Percentiles rank a stretch among this genome's conserved stretches.
Evolutionary conservation across 2,797 vertebrate species (phyloP).

Genomic region (Hypotaenidia okinawae): DNA sequence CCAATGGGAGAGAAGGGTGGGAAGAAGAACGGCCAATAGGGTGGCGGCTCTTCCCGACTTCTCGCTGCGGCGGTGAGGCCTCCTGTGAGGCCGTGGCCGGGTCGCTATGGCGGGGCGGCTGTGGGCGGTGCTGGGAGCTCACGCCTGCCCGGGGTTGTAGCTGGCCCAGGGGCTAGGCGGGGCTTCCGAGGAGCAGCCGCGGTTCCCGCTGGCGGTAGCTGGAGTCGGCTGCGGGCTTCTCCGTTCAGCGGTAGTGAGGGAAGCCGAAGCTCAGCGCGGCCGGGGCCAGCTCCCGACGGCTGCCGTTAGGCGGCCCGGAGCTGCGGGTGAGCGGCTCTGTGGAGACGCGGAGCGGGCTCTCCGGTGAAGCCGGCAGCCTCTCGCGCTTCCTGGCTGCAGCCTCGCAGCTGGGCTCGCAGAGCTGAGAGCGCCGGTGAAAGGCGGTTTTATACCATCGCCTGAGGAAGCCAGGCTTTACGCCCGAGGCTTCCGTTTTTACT

Average conservation of each 20-base stretch:
- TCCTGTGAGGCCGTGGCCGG: fast-evolving
- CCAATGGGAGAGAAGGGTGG: neutral
- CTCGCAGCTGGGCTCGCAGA: neutral
- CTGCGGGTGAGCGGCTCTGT: no score
- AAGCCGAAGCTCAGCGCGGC: neutral
- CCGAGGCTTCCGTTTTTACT: no score
- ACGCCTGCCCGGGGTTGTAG: fast-evolving
- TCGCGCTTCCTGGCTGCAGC: fast-evolving
- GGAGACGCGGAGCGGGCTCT: neutral
- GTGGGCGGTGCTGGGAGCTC: fast-evolving
- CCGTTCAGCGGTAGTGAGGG: neutral
- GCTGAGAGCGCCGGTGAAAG: fast-evolving
- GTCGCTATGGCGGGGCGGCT: neutral
- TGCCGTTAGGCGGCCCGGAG: fast-evolving
- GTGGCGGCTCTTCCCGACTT: fast-evolving
- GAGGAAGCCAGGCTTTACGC: neutral
- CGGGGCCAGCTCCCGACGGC: no score
- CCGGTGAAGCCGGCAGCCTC: neutral
- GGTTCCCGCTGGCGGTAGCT: fast-evolving
- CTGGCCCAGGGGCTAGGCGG: no score
- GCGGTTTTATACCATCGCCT: neutral
- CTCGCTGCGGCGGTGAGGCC: fast-evolving
- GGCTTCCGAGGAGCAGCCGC: neutral
- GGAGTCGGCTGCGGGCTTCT: no score
- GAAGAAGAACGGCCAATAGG: fast-evolving